These are phyloP conservation scores for Physella acuta DNA, from an alignment of 1,140 invertebrate species.

Conservation along the genomic window DNA sequence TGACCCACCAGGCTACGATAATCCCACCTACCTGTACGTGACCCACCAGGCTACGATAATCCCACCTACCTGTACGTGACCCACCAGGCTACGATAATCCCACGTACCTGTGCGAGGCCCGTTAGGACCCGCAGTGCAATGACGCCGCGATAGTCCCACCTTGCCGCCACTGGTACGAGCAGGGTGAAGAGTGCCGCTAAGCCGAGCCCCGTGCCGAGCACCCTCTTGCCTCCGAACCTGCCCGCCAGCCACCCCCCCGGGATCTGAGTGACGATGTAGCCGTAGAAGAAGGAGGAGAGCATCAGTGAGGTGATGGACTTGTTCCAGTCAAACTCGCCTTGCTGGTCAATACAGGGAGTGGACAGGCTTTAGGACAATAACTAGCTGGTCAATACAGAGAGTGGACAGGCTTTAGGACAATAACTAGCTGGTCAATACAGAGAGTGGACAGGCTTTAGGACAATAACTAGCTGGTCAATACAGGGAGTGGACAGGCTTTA, in stretches of 20 bases:
- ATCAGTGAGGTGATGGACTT: constrained; percentile 24
- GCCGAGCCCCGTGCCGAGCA: constrained; percentile 37
- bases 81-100: too few species aligned
- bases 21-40: too few species aligned
- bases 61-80: too few species aligned
- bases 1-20: too few species aligned
- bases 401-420: too few species aligned
- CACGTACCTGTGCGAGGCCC: constrained; percentile 41
- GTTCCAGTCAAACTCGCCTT: constrained; percentile 47
- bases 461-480: too few species aligned
- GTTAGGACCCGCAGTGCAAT: constrained; percentile 36
- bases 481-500: too few species aligned
- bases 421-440: too few species aligned
- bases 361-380: too few species aligned
- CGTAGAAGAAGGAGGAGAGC: constrained; percentile 27
- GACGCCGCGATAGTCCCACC: constrained; percentile 33
- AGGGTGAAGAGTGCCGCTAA: constrained; percentile 38
- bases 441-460: too few species aligned
- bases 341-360: constrained; percentile 84
- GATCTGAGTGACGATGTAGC: constrained; percentile 71
- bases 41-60: too few species aligned
- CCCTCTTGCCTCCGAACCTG: constrained; percentile 53
- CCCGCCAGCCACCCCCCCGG: constrained; percentile 69
- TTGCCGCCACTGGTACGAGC: constrained; percentile 36
- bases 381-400: too few species aligned